These are phyloP conservation scores for Emberiza fucata DNA, from an alignment of 2,113 vertebrate genomes.

Conservation along the genomic window DNA sequence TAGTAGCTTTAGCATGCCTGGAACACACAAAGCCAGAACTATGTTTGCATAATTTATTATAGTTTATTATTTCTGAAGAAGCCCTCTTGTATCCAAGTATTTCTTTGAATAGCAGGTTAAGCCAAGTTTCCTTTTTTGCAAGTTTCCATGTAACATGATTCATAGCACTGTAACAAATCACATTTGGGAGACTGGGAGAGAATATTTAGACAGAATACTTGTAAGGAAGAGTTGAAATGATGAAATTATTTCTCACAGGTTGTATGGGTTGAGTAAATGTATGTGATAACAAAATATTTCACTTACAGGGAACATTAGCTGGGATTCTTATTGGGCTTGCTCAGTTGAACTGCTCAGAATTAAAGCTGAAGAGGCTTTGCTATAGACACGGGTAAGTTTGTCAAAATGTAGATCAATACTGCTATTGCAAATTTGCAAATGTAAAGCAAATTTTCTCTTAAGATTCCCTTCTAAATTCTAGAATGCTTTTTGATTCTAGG, in stretches of 20 bases:
- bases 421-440: not conserved
- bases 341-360: slow-evolving; percentile 94
- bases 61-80: not conserved
- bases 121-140: not conserved
- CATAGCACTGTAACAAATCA: not conserved
- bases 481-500: not conserved
- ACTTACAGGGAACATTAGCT: slow-evolving; percentile 89
- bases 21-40: not conserved
- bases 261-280: not conserved
- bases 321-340: slow-evolving; percentile 95
- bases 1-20: not conserved
- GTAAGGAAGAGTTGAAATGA: not conserved
- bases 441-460: not conserved
- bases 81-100: not conserved
- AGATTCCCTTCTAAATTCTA: not conserved
- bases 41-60: not conserved
- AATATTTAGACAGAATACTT: not conserved
- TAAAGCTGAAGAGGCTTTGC: slow-evolving; percentile 91
- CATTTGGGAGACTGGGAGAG: not conserved
- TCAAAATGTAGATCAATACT: not conserved
- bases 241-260: not conserved
- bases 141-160: not conserved
- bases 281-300: not conserved
- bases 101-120: not conserved
- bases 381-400: slow-evolving; percentile 89